phyloP scores from a whole-genome alignment of 1,140 invertebrate genomes.

The fruit fly (Drosophila melanogaster) region Release_6_plus_ISO1_MT NT_037436.4:19335501-19336000 shows the following conservation, averaged over 20 bases:
- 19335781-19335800: not conserved
- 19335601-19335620: slow-evolving; percentile 63
- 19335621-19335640: slow-evolving; percentile 51
- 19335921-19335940: not conserved
- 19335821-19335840: no score
- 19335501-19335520: slow-evolving; percentile 46
- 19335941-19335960: slow-evolving; percentile 6
- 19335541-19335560: slow-evolving; percentile 60
- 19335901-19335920: not conserved
- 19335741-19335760: slow-evolving; percentile 12
- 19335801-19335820: not conserved
- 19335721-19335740: slow-evolving; percentile 35
- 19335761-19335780: not conserved
- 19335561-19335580: slow-evolving; percentile 44
- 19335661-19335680: slow-evolving; percentile 12
- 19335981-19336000: slow-evolving; percentile 40
- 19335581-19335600: slow-evolving; percentile 41
- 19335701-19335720: slow-evolving; percentile 56
- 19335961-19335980: slow-evolving; percentile 33
- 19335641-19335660: slow-evolving; percentile 15
- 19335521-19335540: slow-evolving; percentile 46
- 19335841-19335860: no score
- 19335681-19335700: slow-evolving; percentile 43
- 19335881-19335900: not conserved
- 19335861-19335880: no score